Conservation (phyloP, 2,113 vertebrate species). For the Callospermophilus lateralis region DNA sequence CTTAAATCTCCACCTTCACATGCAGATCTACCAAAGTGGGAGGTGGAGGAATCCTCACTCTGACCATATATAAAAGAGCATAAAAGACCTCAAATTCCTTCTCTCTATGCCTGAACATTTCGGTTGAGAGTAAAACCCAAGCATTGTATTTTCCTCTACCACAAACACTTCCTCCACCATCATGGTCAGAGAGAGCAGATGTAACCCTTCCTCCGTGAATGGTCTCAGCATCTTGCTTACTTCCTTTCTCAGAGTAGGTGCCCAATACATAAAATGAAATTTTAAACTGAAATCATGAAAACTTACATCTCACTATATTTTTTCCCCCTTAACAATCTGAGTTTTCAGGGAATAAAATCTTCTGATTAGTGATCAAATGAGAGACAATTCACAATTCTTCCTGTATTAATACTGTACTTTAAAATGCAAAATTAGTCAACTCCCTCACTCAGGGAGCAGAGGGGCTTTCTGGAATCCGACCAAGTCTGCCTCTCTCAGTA, state of each 20-base stretch:
- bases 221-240: background rate
- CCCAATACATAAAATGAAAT: slow-evolving; percentile 45
- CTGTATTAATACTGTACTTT: slow-evolving; percentile 64
- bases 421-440: slow-evolving; percentile 73
- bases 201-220: background rate
- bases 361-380: slow-evolving; percentile 8
- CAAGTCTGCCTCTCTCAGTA: slow-evolving; percentile 81
- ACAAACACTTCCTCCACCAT: background rate
- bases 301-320: background rate
- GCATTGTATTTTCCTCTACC: background rate
- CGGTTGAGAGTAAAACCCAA: background rate
- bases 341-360: slow-evolving; percentile 54
- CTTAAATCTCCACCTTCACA: background rate
- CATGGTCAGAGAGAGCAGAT: background rate
- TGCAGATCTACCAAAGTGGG: background rate
- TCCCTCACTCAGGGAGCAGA: slow-evolving; percentile 64
- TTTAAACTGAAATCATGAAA: slow-evolving; percentile 10
- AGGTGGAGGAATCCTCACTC: background rate
- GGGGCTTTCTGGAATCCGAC: slow-evolving; percentile 78
- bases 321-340: background rate
- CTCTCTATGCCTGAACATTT: background rate
- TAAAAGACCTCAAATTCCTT: background rate
- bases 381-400: slow-evolving; percentile 27
- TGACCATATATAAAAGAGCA: background rate
- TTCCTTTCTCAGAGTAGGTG: background rate